Conservation (phyloP, 2,888 invertebrate species). For the Diogma glabrata region DNA sequence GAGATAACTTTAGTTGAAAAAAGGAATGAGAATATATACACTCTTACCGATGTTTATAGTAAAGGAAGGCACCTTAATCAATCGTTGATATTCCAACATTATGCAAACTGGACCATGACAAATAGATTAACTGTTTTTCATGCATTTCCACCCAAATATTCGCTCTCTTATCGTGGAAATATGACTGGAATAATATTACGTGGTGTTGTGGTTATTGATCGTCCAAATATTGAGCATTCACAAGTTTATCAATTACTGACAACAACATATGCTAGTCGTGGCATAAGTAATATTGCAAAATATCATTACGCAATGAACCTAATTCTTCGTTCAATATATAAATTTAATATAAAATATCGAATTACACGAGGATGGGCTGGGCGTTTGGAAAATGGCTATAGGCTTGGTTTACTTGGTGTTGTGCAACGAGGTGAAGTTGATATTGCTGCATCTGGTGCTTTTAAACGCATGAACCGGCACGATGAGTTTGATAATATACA, state of each 20-base stretch:
- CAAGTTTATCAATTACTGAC: conserved; percentile 25
- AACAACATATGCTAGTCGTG: conserved; percentile 23
- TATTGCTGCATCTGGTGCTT: conserved; percentile 30
- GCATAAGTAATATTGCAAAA: conserved; percentile 29
- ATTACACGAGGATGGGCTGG: conserved; percentile 34
- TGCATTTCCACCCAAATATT: conserved; percentile 1
- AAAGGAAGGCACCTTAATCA: conserved; percentile 28
- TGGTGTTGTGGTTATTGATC: conserved; percentile 30
- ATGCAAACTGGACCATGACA: conserved; percentile 17
- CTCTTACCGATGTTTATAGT: conserved; percentile 29
- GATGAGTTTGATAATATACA: conserved; percentile 31
- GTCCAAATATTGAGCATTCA: conserved; percentile 26
- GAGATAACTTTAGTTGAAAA: conserved; percentile 28
- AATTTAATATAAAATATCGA: conserved; percentile 30
- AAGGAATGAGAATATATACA: not conserved
- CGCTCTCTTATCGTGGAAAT: conserved; percentile 20
- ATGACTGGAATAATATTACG: conserved; percentile 27
- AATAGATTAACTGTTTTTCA: conserved; percentile 18
- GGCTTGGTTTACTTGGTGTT: conserved; percentile 30
- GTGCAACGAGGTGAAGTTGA: conserved; percentile 31
- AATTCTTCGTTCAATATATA: conserved; percentile 26
- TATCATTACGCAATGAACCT: conserved; percentile 27
- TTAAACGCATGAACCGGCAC: conserved; percentile 30
- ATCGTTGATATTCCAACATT: conserved; percentile 22
- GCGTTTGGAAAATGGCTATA: conserved; percentile 26